A percentile compares a stretch with the other conserved stretches of the same genome.
phyloP scores from a whole-genome alignment of 2,888 invertebrate species.

The Chloromyia formosa region DNA sequence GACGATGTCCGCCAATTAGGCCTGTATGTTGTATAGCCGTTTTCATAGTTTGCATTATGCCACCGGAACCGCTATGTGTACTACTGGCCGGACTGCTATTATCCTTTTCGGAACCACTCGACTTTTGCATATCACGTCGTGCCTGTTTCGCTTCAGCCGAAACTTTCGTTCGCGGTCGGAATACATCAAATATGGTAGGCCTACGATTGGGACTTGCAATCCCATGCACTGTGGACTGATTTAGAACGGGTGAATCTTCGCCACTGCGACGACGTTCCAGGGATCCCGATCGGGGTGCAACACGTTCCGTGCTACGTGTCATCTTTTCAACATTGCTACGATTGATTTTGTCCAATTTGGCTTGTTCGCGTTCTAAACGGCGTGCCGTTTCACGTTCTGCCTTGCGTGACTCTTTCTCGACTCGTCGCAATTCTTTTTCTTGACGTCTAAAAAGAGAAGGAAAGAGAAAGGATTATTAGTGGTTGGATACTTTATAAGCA shows the following conservation, averaged over 20 bases:
- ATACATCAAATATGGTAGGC: slow-evolving; percentile 82
- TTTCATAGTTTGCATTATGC: slow-evolving; percentile 85
- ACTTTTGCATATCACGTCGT: slow-evolving; percentile 53
- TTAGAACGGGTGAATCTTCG: slow-evolving; percentile 63
- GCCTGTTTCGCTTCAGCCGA: slow-evolving; percentile 70
- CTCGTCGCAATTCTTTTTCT: slow-evolving; percentile 62
- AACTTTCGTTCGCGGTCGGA: slow-evolving; percentile 75
- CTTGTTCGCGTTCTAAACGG: slow-evolving; percentile 62
- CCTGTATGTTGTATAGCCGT: slow-evolving; percentile 75
- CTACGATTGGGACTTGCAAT: slow-evolving; percentile 76
- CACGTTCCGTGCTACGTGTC: slow-evolving; percentile 63
- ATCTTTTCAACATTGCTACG: slow-evolving; percentile 61
- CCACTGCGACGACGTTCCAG: slow-evolving; percentile 63
- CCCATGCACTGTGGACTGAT: slow-evolving; percentile 64
- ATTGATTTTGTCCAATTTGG: slow-evolving; percentile 63
- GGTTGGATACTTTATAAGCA: too few species aligned
- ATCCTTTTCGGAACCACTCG: slow-evolving; percentile 54
- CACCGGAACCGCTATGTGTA: slow-evolving; percentile 53
- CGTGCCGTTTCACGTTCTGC: slow-evolving; percentile 62
- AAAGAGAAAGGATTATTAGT: too few species aligned
- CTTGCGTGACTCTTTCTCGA: slow-evolving; percentile 63
- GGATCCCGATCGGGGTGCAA: slow-evolving; percentile 61
- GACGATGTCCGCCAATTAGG: slow-evolving; percentile 54
- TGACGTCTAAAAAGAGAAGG: slow-evolving; percentile 56
- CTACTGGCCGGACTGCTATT: slow-evolving; percentile 60